Base-by-base conservation (phyloP, 2,888 invertebrate genomes). In the Macrosoma leucophasiata region DNA sequence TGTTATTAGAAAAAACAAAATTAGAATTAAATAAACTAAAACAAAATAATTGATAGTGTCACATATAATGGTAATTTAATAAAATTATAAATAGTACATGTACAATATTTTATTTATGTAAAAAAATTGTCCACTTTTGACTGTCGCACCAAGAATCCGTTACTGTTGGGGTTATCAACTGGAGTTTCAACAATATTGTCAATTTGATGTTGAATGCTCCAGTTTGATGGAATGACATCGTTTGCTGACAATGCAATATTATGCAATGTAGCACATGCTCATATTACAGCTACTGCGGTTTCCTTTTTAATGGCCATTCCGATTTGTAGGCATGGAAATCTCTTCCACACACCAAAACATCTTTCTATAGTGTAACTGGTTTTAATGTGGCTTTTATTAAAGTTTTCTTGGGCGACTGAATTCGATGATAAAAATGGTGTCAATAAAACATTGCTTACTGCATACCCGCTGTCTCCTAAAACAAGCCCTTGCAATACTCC, bases 351-450 rank as follows among this genome's bases (percentile, higher is more conserved):
- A 10, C 38, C 41, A 40, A 49, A 49, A 7, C 22, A 23, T 28
- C 37, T 41, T 17, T 45, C 46, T 1, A 50, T 30, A 12, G 39
- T 38, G 32, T 45, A 45, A 21, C 47, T 35, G 4, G 50, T 49
- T 37, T 41, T 41, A 2, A 39, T 42, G n/a, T 44, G 48, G 6
- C 37, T 40, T 34, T 26, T 39, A 18, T 48, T 49, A 11, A 43
- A 48, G 2, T 20, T 15, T 25, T 46, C 34, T 29, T 41, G 25
- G n/a, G 4, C 3, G 3, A 9, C 5, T 9, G 13, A 21, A 18
- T 23, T 30, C 3, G 30, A 23, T 12, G 24, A 4, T 7, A 28
- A 19, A 14, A 32, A 33, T 23, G 32, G 31, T 31, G 42, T 46
- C 3, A 42, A 20, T 1, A 45, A 28, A 6, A 41, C 35, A 36